Base-by-base conservation (phyloP, 2,888 invertebrate genomes). In the Leptopilina myrica region DNA sequence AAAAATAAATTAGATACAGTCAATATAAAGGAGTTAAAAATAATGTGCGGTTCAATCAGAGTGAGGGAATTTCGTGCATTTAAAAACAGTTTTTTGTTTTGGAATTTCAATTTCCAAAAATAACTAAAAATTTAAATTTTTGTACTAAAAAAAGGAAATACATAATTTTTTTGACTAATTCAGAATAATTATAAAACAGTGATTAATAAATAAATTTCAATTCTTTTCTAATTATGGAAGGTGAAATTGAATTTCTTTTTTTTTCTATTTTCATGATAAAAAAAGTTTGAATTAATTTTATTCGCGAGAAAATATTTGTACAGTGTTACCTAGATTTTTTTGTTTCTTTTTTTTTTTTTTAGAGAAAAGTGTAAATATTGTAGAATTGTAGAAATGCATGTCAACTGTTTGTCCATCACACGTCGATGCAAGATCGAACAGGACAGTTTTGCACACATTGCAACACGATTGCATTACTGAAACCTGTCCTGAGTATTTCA, bases 401-500 rank as follows among this genome's bases (percentile, higher is more conserved):
- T 69, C 26, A 69, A 69, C 69, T 49, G 46, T 77, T 80, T 80
- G 75, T 75, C 59, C 65, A 77, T 69, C 65, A 73, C 67, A 64
- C 56, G 73, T 73, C 73, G 73, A 56, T 73, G 76, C 11, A 76
- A 62, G 64, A 64, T 53, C 49, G 64, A 64, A 64, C 33, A 69
- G 53, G 67, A 67, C 78, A 53, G 43, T 78, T 78, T 78, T 78
- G 76, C 67, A 66, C 77, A 73, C 73, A 67, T 76, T 66, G 69
- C 76, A 59, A 79, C 64, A 78, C 73, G 80, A 78, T 82, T 82
- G 77, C 75, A 77, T 79, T 78, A 78, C 84, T 78, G 78, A 79
- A 83, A 88, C 89, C 88, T 85, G 87, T 87, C 85, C 77, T 76
- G 81, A 67, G 78, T n/a, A n/a, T 77, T 75, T 76, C 64, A 78